Base-by-base conservation (phyloP, 2,888 invertebrate genomes). In the Drosophila austrosaltans region DNA sequence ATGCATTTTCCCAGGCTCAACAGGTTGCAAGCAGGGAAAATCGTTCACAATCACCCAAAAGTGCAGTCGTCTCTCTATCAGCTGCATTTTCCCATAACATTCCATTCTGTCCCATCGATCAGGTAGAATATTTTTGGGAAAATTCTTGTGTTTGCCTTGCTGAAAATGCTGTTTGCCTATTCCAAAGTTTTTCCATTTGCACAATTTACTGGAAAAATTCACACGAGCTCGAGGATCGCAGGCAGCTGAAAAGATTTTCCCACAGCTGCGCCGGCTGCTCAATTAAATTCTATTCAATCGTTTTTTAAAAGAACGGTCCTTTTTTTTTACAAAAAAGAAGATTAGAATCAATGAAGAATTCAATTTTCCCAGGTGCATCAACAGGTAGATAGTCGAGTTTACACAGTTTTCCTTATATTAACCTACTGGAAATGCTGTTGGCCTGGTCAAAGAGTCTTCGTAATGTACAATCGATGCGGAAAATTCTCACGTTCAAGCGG, bases 231-330 rank as follows among this genome's bases (percentile, higher is more conserved):
- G 54, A 58, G 42, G 64, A 32, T 22, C 39, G 36, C 22, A 42
- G 56, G 56, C 60, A 57, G 60, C 16, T 44, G 56, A 20, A n/a
- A n/a, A 1, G 8, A 56, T 69, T 75, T 75, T 74, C 75, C 61
- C 75, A 69, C 75, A 74, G 63, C 73, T 74, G 69, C 64, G 7
- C 22, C 63, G 75, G 69, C 63, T 72, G 74, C 42, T 56, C 25
- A 39, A 30, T 53, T 48, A 25, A 22, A 62, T 53, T 62, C 62
- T 53, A 20, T 20, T 53, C 48, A 8, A 25, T 8, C 28, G 16
- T 3, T 25, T 54, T 30, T 54, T 54, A 30, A 54, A 54, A 54
- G 22, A 54, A 54, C 16, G 32, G 30, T 32, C 57, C 36, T 22
- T 39, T 25, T 39, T 39, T 30, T 28, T 16, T 5, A 10, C 1